Evolutionary conservation across 1,140 invertebrate species (phyloP).

Genomic region (Rhagoletis zephyria): DNA sequence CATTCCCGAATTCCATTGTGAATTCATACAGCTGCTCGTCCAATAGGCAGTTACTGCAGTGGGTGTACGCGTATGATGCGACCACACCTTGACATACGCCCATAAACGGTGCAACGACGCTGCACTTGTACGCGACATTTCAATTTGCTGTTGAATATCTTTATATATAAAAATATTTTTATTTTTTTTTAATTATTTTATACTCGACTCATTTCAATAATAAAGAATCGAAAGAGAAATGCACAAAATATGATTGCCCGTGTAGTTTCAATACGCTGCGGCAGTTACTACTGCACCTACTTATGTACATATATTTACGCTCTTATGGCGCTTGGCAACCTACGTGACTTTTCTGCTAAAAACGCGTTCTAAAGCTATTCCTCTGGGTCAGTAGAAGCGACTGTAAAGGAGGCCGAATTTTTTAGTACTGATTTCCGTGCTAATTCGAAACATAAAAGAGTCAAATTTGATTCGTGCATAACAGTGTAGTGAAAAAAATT

Average conservation of each 20-base stretch:
- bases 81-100: constrained; percentile 16
- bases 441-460: background rate
- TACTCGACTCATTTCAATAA: background rate
- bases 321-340: background rate
- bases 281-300: background rate
- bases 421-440: background rate
- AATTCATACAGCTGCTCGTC: background rate
- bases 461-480: no score
- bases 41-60: background rate
- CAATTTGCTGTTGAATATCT: background rate
- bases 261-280: background rate
- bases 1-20: constrained; percentile 26
- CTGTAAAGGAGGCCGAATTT: background rate
- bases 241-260: background rate
- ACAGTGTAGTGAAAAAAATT: background rate
- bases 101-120: constrained; percentile 32
- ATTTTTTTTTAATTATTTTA: background rate
- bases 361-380: background rate
- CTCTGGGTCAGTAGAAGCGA: background rate
- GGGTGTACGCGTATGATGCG: background rate
- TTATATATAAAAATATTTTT: no score
- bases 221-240: constrained; percentile 17
- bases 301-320: background rate
- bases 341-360: background rate
- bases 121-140: constrained; percentile 47